Conservation (phyloP, 2,797 vertebrate genomes). For the Poecilia picta region DNA sequence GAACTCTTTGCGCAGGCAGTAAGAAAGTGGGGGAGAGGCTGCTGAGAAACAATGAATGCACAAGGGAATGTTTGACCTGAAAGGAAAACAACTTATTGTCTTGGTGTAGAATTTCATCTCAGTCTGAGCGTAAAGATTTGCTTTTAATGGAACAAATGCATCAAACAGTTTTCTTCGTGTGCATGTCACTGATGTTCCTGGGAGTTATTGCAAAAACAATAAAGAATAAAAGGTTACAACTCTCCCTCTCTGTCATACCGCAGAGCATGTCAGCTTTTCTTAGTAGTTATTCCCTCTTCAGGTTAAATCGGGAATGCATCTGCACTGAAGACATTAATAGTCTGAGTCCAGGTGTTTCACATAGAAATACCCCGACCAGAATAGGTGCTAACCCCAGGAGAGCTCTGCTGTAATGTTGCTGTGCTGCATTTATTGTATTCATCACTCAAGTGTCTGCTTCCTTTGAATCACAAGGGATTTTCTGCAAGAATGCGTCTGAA, state of each 20-base stretch:
- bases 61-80: conserved; percentile 55
- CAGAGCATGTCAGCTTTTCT: background rate
- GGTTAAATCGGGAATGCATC: conserved; percentile 1
- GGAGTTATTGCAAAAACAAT: background rate
- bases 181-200: background rate
- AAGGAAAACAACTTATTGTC: conserved; percentile 63
- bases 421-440: background rate
- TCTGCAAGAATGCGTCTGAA: background rate
- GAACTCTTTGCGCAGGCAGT: conserved; percentile 38
- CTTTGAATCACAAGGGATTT: background rate
- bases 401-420: background rate
- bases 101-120: conserved; percentile 43
- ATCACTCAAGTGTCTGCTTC: conserved; percentile 4
- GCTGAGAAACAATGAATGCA: conserved; percentile 72
- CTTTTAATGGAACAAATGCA: conserved; percentile 4
- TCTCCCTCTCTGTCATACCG: background rate
- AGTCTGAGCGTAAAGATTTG: conserved; percentile 28
- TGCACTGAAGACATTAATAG: background rate
- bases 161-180: background rate
- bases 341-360: conserved; percentile 2
- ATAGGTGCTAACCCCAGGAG: conserved; percentile 5
- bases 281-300: background rate
- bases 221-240: background rate
- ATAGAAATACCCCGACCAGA: conserved; percentile 1
- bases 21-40: conserved; percentile 44